Evolutionary conservation across 2,888 invertebrate species (phyloP).

Genomic region (Rhamnusium bicolor): DNA sequence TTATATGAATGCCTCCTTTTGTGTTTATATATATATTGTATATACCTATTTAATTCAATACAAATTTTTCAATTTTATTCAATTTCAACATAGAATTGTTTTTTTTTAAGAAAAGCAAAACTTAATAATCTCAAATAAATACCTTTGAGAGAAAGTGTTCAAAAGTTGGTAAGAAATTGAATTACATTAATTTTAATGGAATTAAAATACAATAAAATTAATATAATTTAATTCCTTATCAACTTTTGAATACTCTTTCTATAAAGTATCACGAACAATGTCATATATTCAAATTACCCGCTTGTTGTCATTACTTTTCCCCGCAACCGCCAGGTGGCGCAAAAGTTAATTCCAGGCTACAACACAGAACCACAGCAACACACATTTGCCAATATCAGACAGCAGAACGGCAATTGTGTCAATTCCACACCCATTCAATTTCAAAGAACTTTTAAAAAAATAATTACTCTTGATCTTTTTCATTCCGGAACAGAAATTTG

Average conservation of each 20-base stretch:
- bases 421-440: too few species aligned
- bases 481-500: too few species aligned
- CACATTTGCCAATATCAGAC: too few species aligned
- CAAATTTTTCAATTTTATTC: not conserved
- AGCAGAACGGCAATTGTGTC: too few species aligned
- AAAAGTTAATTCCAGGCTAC: not conserved
- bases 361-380: too few species aligned
- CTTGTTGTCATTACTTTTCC: not conserved
- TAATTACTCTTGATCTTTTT: too few species aligned
- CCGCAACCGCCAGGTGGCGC: not conserved
- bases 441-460: too few species aligned
- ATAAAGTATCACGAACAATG: not conserved
- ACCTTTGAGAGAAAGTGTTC: not conserved
- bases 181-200: not conserved
- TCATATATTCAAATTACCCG: not conserved
- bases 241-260: not conserved
- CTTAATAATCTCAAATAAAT: not conserved
- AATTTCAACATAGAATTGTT: not conserved
- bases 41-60: not conserved
- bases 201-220: not conserved
- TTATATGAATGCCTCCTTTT: too few species aligned
- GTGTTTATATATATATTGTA: too few species aligned
- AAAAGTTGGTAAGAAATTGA: constrained; percentile 1
- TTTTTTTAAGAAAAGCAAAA: not conserved
- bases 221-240: not conserved